Evolutionary conservation across 2,797 vertebrate species (phyloP).

Genomic region (Lithobates sylvaticus): DNA sequence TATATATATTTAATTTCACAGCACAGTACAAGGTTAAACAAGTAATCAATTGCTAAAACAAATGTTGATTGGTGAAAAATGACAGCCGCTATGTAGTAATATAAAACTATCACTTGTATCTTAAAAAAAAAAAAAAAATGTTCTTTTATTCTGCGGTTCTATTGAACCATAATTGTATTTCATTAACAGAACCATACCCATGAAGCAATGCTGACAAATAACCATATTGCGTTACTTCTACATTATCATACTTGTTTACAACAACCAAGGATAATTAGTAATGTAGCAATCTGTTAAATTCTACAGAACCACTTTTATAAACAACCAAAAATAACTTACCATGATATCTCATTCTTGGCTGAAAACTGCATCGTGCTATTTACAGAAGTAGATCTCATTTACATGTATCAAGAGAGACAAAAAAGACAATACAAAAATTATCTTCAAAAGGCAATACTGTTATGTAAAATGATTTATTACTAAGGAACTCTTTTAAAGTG

Average conservation of each 20-base stretch:
- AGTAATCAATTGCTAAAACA: no score
- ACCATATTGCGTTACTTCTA: slow-evolving; percentile 5
- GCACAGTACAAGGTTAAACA: neutral
- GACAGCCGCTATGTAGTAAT: neutral
- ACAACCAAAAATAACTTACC: slow-evolving; percentile 26
- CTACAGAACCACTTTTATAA: slow-evolving; percentile 8
- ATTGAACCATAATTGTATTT: neutral
- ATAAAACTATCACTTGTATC: neutral
- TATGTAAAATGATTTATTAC: neutral
- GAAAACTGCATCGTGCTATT: neutral
- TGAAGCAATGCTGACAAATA: slow-evolving; percentile 1
- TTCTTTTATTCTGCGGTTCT: neutral
- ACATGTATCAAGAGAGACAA: neutral
- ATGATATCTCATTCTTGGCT: neutral
- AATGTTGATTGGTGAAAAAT: neutral
- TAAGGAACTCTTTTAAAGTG: no score
- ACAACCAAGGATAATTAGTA: slow-evolving; percentile 7
- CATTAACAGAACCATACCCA: neutral
- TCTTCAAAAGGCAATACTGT: neutral
- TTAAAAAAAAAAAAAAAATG: neutral
- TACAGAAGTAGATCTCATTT: neutral
- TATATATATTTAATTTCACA: neutral
- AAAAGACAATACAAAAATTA: neutral
- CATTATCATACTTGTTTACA: slow-evolving; percentile 39
- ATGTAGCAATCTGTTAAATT: slow-evolving; percentile 24